Base-by-base conservation (phyloP, 2,797 vertebrate species). In the Malacoraja senta region DNA sequence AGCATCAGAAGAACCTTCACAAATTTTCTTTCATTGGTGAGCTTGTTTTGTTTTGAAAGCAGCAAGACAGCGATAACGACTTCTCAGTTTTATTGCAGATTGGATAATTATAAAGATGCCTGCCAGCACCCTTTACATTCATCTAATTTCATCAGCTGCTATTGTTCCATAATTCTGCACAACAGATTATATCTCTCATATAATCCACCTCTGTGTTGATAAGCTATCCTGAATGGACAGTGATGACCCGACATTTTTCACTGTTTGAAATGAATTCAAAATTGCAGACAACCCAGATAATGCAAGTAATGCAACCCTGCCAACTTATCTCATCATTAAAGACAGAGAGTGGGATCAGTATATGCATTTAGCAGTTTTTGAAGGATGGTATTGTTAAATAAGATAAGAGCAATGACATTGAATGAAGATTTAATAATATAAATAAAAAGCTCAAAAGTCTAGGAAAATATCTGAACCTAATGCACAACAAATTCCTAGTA, bases 241-340 rank as follows among this genome's bases (percentile, higher is more conserved):
- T 86, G 58, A 86, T 63, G 83, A 15, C 29, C 53, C 29, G 12
- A 63, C 58, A 86, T 86, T 63, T 63, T 32, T 65, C 83, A 86
- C 58, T 63, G 13, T 71, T 71, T 4, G 13, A 86, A 86, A 86
- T 63, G 3, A 86, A n/a, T 86, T 63, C 83, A 63, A 19, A 86
- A 63, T 29, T 88, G 2, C 1, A 88, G 63, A 65, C 63, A 88
- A 17, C n/a, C 84, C 65, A 35, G 61, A 68, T 32, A 68, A 88
- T 65, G 84, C 10, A 88, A 65, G n/a, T 88, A 65, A 63, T 68
- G 63, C n/a, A 35, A 19, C 15, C 35, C 15, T 24, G 65, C 17
- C 84, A 88, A 32, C 17, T 8, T 35, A 88, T 35, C n/a, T 68
- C 84, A 88, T 88, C n/a, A 65, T 65, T 88, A 68, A 68, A 88